Evolutionary conservation across 2,113 vertebrate species (phyloP).

Genomic region (Tenrec ecaudatus): DNA sequence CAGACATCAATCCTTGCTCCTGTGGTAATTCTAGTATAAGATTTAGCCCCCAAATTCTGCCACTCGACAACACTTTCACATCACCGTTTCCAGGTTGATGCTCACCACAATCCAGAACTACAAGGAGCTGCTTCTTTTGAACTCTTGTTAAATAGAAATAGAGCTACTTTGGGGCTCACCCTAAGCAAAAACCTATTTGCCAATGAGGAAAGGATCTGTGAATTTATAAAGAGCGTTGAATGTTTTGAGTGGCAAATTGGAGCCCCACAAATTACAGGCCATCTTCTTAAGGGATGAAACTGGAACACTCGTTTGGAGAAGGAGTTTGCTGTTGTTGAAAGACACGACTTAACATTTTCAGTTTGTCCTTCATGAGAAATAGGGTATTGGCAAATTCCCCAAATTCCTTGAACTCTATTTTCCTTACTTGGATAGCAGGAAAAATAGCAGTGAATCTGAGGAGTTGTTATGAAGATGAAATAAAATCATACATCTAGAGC

Average conservation of each 20-base stretch:
- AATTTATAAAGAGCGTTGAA: slow-evolving; percentile 56
- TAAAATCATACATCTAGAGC: background rate
- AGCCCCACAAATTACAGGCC: background rate
- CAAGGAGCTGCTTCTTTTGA: background rate
- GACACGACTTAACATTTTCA: background rate
- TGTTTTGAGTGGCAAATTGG: slow-evolving; percentile 53
- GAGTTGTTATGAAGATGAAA: background rate
- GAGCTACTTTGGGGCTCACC: slow-evolving; percentile 38
- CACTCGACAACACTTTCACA: background rate
- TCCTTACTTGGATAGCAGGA: slow-evolving; percentile 17
- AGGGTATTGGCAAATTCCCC: background rate
- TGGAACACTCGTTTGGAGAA: background rate
- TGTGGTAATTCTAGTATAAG: background rate
- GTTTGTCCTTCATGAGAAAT: background rate
- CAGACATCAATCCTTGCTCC: slow-evolving; percentile 17
- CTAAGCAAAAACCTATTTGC: slow-evolving; percentile 42
- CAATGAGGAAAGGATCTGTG: slow-evolving; percentile 29
- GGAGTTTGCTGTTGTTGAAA: slow-evolving; percentile 25
- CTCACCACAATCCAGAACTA: slow-evolving; percentile 26
- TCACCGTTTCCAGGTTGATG: background rate
- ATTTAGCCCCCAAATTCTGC: slow-evolving; percentile 27
- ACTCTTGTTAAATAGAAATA: slow-evolving; percentile 17
- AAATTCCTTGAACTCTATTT: background rate
- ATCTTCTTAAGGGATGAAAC: slow-evolving; percentile 10
- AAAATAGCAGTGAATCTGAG: slow-evolving; percentile 3